Base-by-base conservation (phyloP, 2,797 vertebrate genomes). In the Neomorphus geoffroyi region DNA sequence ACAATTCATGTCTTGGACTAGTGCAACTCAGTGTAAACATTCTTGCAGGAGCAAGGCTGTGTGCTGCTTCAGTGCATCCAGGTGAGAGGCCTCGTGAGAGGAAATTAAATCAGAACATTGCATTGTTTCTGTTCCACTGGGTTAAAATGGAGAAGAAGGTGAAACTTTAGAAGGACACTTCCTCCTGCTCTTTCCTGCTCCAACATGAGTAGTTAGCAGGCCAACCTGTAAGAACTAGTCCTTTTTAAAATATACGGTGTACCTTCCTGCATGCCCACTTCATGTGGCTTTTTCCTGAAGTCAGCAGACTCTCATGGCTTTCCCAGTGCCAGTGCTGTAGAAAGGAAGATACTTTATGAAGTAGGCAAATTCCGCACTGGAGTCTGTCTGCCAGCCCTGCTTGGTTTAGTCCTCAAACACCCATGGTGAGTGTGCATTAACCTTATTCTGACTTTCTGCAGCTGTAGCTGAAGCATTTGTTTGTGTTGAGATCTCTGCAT, bases 81-180 rank as follows among this genome's bases (percentile, higher is more conserved):
- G 93, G 86, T 96, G 88, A 96, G 86, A 90, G 88, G 62, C 82
- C 82, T 94, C 7, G 5, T 0, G 30, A 95, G 77, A 94, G 71
- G 83, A 96, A 95, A 66, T 93, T 70, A 90, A 88, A 48, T 81
- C 62, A 86, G 80, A 94, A 48, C 39, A 33, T 50, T 81, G 70
- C 45, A 66, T 95, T 93, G 73, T 95, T 95, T 95, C 86, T 86
- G 46, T 91, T 70, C 93, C 77, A 51, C 62, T 86, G 83, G 35
- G 48, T 79, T 94, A 84, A 88, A 90, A 66, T n/a, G 28, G 66
- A 90, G 70, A 86, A 93, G 80, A 28, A 45, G 56, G 62, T 24
- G 66, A 93, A 95, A 94, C 56, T 72, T 86, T 67, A 80, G 87
- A 90, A 86, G 65, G 69, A 41, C 69, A 39, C 57, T 90, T 95